phyloP scores from a whole-genome alignment of 2,888 invertebrate genomes.

The Operophtera brumata region DNA sequence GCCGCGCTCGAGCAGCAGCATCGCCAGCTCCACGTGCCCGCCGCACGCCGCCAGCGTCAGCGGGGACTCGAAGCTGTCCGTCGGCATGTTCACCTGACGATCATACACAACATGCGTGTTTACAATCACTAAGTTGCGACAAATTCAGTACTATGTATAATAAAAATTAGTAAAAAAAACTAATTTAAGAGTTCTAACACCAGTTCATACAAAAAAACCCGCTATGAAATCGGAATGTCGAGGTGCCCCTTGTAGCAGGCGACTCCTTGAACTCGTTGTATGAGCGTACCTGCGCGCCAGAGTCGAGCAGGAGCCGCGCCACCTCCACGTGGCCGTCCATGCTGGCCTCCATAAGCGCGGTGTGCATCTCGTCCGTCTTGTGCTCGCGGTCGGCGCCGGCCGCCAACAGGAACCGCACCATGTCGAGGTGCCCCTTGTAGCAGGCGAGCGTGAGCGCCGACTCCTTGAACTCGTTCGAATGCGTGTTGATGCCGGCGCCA shows the following conservation, averaged over 20 bases:
- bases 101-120: neutral
- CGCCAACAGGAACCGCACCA: slow-evolving; percentile 97
- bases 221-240: too few species aligned
- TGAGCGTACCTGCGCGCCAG: slow-evolving; percentile 91
- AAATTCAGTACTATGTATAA: too few species aligned
- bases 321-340: slow-evolving; percentile 99
- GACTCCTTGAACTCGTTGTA: too few species aligned
- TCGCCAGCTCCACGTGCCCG: slow-evolving; percentile 98
- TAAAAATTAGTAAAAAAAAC: too few species aligned
- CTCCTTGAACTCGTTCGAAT: slow-evolving; percentile 99
- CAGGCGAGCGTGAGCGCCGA: slow-evolving; percentile 97
- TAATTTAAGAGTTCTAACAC: too few species aligned
- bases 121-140: neutral
- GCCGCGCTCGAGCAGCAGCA: slow-evolving; percentile 96
- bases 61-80: slow-evolving; percentile 99
- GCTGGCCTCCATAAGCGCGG: slow-evolving; percentile 99
- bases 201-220: too few species aligned
- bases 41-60: slow-evolving; percentile 99
- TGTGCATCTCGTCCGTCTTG: slow-evolving; percentile 99
- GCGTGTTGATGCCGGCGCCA: slow-evolving; percentile 99
- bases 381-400: slow-evolving; percentile 99
- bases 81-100: slow-evolving; percentile 98
- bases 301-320: slow-evolving; percentile 94
- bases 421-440: slow-evolving; percentile 97
- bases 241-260: too few species aligned